These are phyloP conservation scores for Hyposmocoma kahamanoa DNA, from an alignment of 1,140 invertebrate species.

Conservation along the genomic window DNA sequence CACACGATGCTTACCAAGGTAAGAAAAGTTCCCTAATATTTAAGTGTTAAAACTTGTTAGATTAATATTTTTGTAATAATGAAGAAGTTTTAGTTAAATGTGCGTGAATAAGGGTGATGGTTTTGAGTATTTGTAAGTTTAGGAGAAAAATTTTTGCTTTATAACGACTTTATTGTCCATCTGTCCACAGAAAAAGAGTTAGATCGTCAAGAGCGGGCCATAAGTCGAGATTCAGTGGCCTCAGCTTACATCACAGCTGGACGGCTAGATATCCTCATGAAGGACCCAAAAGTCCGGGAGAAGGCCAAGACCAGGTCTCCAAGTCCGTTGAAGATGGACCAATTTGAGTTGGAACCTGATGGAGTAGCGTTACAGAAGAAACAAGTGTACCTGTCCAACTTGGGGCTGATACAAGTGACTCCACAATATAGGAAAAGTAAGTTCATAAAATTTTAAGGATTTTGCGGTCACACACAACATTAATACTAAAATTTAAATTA, in stretches of 20 bases:
- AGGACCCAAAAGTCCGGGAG: constrained; percentile 16
- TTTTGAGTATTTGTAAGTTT: too few relatives aligned
- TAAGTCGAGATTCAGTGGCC: constrained; percentile 38
- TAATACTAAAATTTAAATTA: too few relatives aligned
- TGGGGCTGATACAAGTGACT: constrained; percentile 39
- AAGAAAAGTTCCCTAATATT: too few relatives aligned
- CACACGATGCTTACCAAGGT: constrained; percentile 50
- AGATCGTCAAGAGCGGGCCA: constrained; percentile 39
- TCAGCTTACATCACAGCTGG: constrained; percentile 50
- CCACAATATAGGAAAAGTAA: constrained; percentile 41
- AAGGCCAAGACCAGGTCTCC: constrained; percentile 5
- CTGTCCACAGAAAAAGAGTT: constrained; percentile 40
- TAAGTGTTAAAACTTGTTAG: too few relatives aligned
- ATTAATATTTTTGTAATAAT: too few relatives aligned
- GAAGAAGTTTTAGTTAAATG: too few relatives aligned
- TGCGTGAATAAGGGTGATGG: too few relatives aligned
- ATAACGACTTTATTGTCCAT: background rate
- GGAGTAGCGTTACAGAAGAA: constrained; percentile 23
- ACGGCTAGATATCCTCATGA: constrained; percentile 32
- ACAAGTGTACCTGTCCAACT: constrained; percentile 36
- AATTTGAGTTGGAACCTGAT: constrained; percentile 6
- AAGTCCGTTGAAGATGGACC: constrained; percentile 5
- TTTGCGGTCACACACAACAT: too few relatives aligned
- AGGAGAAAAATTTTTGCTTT: too few relatives aligned
- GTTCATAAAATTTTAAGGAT: too few relatives aligned